Conservation (phyloP, 1,140 invertebrate genomes). For the Drosophila jambulina region DNA sequence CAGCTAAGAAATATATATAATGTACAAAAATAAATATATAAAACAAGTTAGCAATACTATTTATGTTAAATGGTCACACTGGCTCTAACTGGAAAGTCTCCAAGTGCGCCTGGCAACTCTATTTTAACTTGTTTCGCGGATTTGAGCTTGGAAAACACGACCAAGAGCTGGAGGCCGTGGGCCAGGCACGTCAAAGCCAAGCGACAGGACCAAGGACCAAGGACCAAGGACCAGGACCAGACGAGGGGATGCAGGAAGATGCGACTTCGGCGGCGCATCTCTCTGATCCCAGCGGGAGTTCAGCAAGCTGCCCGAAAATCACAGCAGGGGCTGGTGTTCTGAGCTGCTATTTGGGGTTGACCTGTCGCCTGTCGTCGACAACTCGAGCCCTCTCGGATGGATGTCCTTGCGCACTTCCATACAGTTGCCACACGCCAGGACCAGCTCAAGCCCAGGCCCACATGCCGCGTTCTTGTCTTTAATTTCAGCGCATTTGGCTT, state of each 20-base stretch:
- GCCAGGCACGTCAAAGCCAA: conserved; percentile 41
- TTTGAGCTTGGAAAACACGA: not conserved
- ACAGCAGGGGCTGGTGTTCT: conserved; percentile 70
- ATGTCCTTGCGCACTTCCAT: conserved; percentile 20
- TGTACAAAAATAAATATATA: not conserved
- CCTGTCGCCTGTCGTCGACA: conserved; percentile 34
- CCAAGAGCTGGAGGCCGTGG: not conserved
- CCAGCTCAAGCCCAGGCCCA: conserved; percentile 37
- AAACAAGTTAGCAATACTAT: not conserved
- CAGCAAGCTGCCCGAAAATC: conserved; percentile 66
- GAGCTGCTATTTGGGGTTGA: conserved; percentile 57
- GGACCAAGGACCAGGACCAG: conserved; percentile 1
- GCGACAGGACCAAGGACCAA: conserved; percentile 14
- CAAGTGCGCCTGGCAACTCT: not conserved
- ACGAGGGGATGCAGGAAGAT: conserved; percentile 14
- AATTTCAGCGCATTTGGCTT: conserved; percentile 83
- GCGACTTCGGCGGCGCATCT: conserved; percentile 65
- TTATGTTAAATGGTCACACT: not conserved
- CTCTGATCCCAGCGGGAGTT: conserved; percentile 82
- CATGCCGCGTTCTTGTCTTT: conserved; percentile 73
- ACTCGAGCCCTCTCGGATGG: conserved; percentile 17
- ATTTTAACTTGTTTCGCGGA: not conserved
- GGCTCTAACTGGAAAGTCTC: not conserved
- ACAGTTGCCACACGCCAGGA: conserved; percentile 18
- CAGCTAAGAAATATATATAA: not conserved